Evolutionary conservation across 2,113 vertebrate genomes (phyloP), one percentile per base, ranked within the genome.

Genomic region (Siniperca knerii): DNA sequence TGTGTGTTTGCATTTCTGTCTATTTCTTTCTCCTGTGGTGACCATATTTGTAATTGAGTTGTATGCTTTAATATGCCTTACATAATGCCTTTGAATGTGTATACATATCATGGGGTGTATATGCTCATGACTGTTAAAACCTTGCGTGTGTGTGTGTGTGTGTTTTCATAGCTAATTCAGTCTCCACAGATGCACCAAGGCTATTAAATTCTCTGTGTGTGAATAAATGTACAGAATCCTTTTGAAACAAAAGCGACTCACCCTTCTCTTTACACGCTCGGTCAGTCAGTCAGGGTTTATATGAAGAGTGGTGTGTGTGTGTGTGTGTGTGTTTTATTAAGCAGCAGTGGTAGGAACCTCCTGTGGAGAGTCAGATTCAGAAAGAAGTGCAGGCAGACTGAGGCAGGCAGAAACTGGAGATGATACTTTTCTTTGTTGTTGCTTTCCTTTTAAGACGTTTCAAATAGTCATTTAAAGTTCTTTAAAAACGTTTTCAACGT

Each of bases 321-420:
- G 66, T 68, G 64, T 44, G 37, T 65, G 64, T 67, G 65, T 44
- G 23, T 2, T 60, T 4, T 74, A 25, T 74, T 46, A 20, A 57
- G 55, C 6, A 33, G n/a, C 20, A 35, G 42, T 48, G 10, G 42
- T 21, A 15, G 25, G 11, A 48, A 46, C 72, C 50, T 20, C 52
- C 69, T 40, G 69, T 61, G n/a, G 57, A 75, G 72, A 75, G 10
- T 55, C 33, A 37, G 57, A 48, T 23, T 46, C 25, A 75, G 57
- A 46, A 46, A 61, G 72, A 72, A n/a, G 18, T 48, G 72, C 58
- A 23, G 21, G 1, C 50, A 55, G 29, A 71, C 16, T 70, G 46
- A 52, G 40, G 55, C 40, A 35, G 42, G 50, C 20, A 75, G 40
- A 61, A 48, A 75, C 25, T 35, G 5, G 13, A 20, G 15, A 55